These are phyloP conservation scores for Saguinus midas DNA, from an alignment of 2,113 vertebrate species.

Conservation along the genomic window DNA sequence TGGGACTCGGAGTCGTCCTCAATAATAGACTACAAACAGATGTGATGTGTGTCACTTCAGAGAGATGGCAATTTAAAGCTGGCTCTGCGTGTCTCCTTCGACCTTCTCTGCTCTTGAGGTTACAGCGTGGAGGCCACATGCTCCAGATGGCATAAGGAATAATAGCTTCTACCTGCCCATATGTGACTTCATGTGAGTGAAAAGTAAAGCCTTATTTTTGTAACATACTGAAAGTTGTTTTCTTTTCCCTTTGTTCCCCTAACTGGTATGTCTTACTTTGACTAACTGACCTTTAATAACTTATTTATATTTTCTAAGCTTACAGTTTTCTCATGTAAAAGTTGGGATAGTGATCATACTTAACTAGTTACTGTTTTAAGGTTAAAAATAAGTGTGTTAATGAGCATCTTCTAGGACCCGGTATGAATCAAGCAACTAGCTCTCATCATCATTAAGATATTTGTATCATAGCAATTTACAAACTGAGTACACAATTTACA, in stretches of 20 bases:
- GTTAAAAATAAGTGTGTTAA: background rate
- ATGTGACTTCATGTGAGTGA: background rate
- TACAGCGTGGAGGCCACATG: background rate
- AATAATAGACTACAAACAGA: background rate
- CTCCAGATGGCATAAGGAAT: background rate
- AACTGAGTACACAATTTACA: background rate
- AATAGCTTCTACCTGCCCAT: background rate
- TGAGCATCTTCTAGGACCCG: background rate
- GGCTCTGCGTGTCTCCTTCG: background rate
- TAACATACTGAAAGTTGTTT: background rate
- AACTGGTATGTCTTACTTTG: background rate
- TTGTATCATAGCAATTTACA: background rate
- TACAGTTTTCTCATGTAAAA: background rate
- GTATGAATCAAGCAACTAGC: background rate
- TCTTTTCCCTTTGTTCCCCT: background rate
- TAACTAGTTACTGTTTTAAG: background rate
- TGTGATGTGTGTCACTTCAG: background rate
- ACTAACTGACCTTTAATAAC: background rate
- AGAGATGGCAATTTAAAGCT: background rate
- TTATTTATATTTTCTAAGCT: background rate
- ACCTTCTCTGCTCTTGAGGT: background rate
- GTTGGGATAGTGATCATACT: background rate
- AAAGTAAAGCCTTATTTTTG: background rate
- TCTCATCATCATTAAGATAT: background rate
- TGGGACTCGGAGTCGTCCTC: background rate